These are phyloP conservation scores for Cuniculus paca DNA, from an alignment of 2,797 vertebrate genomes.

Conservation along the genomic window DNA sequence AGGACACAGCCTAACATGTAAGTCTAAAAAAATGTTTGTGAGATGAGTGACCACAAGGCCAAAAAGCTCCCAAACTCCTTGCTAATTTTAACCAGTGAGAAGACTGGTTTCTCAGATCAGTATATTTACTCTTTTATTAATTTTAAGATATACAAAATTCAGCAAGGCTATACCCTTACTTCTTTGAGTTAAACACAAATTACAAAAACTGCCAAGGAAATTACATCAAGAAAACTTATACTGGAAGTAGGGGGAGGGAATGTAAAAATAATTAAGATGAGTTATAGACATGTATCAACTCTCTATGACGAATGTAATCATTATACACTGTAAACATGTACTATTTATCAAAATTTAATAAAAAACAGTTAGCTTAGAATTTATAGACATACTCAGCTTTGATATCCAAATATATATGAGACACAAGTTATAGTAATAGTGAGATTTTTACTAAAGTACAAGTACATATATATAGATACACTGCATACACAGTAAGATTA, in stretches of 20 bases:
- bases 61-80: neutral
- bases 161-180: neutral
- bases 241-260: too few species aligned
- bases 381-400: neutral
- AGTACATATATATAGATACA: neutral
- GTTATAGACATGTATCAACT: too few species aligned
- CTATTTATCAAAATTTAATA: neutral
- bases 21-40: neutral
- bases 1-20: neutral
- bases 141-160: neutral
- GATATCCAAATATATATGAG: neutral
- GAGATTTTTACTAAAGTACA: neutral
- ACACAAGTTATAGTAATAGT: neutral
- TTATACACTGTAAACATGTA: too few species aligned
- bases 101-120: neutral
- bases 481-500: neutral
- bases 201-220: constrained; percentile 29
- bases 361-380: neutral
- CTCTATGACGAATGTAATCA: too few species aligned
- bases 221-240: neutral
- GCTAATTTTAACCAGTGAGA: neutral
- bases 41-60: neutral
- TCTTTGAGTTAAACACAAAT: neutral
- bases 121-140: neutral
- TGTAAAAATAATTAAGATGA: too few species aligned